Base-by-base conservation (phyloP, 1,140 invertebrate species). In the Tachypleus tridentatus region DNA sequence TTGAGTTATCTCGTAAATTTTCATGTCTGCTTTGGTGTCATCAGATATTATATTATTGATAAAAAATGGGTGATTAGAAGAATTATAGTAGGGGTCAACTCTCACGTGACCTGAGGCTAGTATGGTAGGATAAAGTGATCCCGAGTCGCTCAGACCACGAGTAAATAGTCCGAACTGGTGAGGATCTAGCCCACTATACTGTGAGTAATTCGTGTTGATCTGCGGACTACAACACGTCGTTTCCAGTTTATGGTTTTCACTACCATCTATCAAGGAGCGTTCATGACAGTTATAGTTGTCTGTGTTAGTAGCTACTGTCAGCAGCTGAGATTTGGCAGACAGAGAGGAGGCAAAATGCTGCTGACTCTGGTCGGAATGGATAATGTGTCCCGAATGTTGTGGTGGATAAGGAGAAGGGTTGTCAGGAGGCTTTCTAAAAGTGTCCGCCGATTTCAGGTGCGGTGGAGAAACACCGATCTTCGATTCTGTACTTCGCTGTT, bases 41-140 rank as follows among this genome's bases (percentile, higher is more conserved):
- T 71, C 70, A 61, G 77, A 77, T 57, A 87, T 86, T 72, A 95
- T 82, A 74, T 91, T 86, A 68, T 89, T 93, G 72, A 95, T 95
- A 74, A 89, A 93, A 79, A 95, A 96, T 1, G 93, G 92, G 77
- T 94, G 89, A 74, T 82, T 86, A 58, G 72, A 69, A 63, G 87
- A 86, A 67, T 78, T 77, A 69, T 73, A 75, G 67, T 75, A 65
- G 58, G 72, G 70, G 66, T 72, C 67, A 68, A 60, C 64, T 70
- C 75, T 67, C 60, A 71, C 49, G 57, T 68, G 67, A 56, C 62
- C 63, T 0, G 60, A 29, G 52, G 60, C 51, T 51, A 70, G 58
- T 65, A 70, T 48, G 60, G 72, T 72, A 64, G 70, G 69, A 65
- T 11, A 64, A 9, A 50, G 5, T 57, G 48, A 54, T 6, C 29